Evolutionary conservation across 2,797 vertebrate species (phyloP).

Genomic region (Aldrovandia affinis): DNA sequence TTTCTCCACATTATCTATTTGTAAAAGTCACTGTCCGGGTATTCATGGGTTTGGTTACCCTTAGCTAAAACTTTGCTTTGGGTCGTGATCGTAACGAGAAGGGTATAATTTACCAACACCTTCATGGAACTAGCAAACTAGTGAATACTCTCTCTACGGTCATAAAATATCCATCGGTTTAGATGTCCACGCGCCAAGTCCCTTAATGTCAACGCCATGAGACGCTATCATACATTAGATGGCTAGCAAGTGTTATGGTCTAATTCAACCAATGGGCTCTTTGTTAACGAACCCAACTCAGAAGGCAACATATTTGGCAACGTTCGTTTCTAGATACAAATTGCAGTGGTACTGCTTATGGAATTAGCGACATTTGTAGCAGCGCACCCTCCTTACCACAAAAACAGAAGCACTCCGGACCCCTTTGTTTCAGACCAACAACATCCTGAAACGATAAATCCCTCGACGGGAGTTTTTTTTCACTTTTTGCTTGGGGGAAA

Average conservation of each 20-base stretch:
- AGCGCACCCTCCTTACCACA: constrained; percentile 40
- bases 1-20: background rate
- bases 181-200: background rate
- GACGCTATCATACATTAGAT: background rate
- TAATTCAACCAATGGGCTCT: background rate
- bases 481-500: constrained; percentile 22
- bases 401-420: constrained; percentile 46
- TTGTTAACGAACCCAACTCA: background rate
- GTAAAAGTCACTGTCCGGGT: too few relatives aligned
- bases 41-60: background rate
- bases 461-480: constrained; percentile 34
- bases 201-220: constrained; percentile 7
- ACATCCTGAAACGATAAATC: constrained; percentile 54
- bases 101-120: background rate
- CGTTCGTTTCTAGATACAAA: background rate
- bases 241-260: background rate
- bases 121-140: background rate
- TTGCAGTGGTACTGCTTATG: background rate
- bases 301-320: background rate
- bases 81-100: background rate
- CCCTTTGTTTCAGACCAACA: constrained; percentile 61
- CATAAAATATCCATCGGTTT: background rate
- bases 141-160: background rate
- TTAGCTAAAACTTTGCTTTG: background rate
- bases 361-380: constrained; percentile 10